Conservation (phyloP, 2,797 vertebrate genomes). For the Periophthalmus magnuspinnatus region DNA sequence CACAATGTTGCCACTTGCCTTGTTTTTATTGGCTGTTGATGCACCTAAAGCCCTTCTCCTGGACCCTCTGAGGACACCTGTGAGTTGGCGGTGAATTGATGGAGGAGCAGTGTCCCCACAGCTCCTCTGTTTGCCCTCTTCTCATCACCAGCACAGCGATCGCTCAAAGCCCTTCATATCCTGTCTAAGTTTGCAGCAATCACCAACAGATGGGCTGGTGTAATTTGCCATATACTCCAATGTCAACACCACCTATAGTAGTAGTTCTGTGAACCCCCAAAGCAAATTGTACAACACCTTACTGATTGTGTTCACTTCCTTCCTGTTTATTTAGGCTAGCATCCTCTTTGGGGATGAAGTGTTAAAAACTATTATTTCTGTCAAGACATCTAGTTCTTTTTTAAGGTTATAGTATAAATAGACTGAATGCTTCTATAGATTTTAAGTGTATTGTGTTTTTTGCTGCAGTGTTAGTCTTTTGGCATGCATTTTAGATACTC, state of each 20-base stretch:
- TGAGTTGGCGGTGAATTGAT: constrained; percentile 67
- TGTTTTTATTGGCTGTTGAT: constrained; percentile 26
- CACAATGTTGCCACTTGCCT: constrained; percentile 20
- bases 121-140: constrained; percentile 56
- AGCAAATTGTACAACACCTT: constrained; percentile 34
- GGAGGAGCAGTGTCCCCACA: constrained; percentile 50
- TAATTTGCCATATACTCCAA: constrained; percentile 72
- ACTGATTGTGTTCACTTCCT: constrained; percentile 18
- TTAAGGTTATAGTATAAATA: too few species aligned
- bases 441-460: too few species aligned
- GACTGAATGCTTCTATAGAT: too few species aligned
- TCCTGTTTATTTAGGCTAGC: constrained; percentile 45
- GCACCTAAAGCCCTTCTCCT: constrained; percentile 21
- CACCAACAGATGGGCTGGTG: constrained; percentile 72
- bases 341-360: constrained; percentile 58
- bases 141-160: constrained; percentile 58
- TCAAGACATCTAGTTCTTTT: neutral
- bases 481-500: too few species aligned
- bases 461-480: too few species aligned
- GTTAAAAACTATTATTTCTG: constrained; percentile 54
- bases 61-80: constrained; percentile 46
- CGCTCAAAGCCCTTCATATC: constrained; percentile 73
- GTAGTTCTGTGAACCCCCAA: constrained; percentile 49
- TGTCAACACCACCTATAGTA: constrained; percentile 67
- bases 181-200: constrained; percentile 73